Evolutionary conservation across 2,113 vertebrate genomes (phyloP).

Genomic region (Oxygymnocypris stewartii): DNA sequence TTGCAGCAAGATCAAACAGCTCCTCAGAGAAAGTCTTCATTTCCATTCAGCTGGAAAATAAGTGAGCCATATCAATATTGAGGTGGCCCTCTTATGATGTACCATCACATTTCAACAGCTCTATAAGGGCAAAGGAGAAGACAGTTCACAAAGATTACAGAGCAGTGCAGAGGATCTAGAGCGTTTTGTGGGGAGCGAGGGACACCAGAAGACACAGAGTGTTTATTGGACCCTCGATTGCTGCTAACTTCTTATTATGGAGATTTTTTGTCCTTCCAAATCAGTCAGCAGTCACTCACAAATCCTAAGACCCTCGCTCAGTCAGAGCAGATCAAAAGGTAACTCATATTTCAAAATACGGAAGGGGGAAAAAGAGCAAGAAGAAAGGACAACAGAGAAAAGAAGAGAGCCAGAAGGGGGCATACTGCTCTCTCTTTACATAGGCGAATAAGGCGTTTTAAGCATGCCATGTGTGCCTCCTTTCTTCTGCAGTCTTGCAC

Average conservation of each 20-base stretch:
- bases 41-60: constrained; percentile 58
- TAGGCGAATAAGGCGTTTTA: constrained; percentile 75
- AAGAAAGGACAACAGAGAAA: constrained; percentile 71
- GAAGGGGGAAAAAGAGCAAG: constrained; percentile 61
- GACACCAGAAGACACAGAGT: constrained; percentile 68
- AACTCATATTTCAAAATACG: constrained; percentile 76
- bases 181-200: constrained; percentile 50
- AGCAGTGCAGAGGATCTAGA: constrained; percentile 39
- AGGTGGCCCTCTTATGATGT: constrained; percentile 50
- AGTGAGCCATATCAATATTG: constrained; percentile 54
- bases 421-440: constrained; percentile 79
- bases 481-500: constrained; percentile 51
- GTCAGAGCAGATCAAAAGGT: constrained; percentile 78
- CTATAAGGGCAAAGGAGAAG: constrained; percentile 28
- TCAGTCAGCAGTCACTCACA: constrained; percentile 71
- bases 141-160: constrained; percentile 44
- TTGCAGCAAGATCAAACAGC: constrained; percentile 49
- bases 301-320: constrained; percentile 67
- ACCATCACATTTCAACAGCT: constrained; percentile 45
- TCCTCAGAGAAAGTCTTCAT: constrained; percentile 54
- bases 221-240: constrained; percentile 67
- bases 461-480: constrained; percentile 68
- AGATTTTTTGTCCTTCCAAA: constrained; percentile 66
- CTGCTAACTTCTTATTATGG: constrained; percentile 77
- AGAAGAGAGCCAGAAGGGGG: constrained; percentile 82